Base-by-base conservation (phyloP, 2,888 invertebrate genomes). In the Deladenus siricidicola region DNA sequence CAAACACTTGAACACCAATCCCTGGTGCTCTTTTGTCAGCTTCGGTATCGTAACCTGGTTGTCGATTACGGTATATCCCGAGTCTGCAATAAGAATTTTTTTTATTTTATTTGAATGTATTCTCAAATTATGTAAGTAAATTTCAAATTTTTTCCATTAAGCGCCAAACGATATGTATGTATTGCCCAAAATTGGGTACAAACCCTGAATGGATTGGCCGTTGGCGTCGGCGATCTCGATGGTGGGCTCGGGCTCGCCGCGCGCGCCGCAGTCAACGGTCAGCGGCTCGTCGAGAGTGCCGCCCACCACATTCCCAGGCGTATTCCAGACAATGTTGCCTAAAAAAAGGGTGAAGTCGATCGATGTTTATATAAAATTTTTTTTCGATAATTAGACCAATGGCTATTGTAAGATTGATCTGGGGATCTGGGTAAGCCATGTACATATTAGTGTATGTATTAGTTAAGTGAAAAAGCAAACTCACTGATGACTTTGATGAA, bases 251-350 rank as follows among this genome's bases (percentile, higher is more conserved):
- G 71, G 72, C 4, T 69, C 68, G 6, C 60, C 56, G 8, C 58
- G 50, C 1, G 72, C 70, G 4, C 69, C 69, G 58, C 75, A 75
- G 59, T 75, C 72, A 26, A 75, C 59, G 6, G 70, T 75, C 52
- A 75, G 49, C 3, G 74, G 69, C 56, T 74, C 73, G 26, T 72
- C 72, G 6, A 71, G 59, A 47, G 70, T 62, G 4, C 65, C 75
- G 24, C 75, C 75, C 17, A 67, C 69, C 14, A 54, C 56, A 8
- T 64, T 63, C 4, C 61, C 56, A 17, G 64, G 50, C 45, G 69
- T 65, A 8, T 58, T 64, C 75, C 75, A 75, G 49, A 68, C 62
- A 44, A 75, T 68, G n/a, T 67, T 60, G 43, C 63, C 69, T 70
- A 58, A 26, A 62, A 44, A 52, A 34, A n/a, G n/a, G n/a, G n/a